Base-by-base conservation (phyloP, 1,140 invertebrate species). In the Cephus cinctus region DNA sequence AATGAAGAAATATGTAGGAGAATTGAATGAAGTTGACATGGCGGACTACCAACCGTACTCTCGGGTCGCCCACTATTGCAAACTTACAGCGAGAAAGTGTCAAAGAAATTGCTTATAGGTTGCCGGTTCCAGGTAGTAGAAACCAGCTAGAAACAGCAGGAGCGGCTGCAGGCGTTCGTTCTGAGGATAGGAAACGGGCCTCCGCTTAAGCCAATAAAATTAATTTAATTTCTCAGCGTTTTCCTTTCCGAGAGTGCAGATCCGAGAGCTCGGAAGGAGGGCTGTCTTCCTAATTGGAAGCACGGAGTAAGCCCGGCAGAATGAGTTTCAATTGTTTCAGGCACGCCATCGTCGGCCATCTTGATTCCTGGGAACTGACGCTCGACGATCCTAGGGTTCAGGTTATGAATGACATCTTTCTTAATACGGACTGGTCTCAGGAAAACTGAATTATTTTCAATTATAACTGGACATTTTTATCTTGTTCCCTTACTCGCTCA, bases 141-240 rank as follows among this genome's bases (percentile, higher is more conserved):
- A n/a, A n/a, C n/a, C n/a, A n/a, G n/a, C n/a, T n/a, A n/a, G n/a
- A n/a, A n/a, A n/a, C n/a, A n/a, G n/a, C n/a, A n/a, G n/a, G n/a
- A n/a, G n/a, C 25, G 25, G 25, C 6, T 6, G 6, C 6, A n/a
- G n/a, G n/a, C n/a, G n/a, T n/a, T n/a, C n/a, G n/a, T n/a, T 0
- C 2, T n/a, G 5, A 4, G 45, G 55, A 57, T 47, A 40, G 43
- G 45, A 43, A 32, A 49, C 20, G 31, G 30, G 42, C 16, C 47
- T 34, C 16, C 20, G 20, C 32, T 36, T 36, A 36, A 36, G 34
- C 34, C 34, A 36, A 36, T 36, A 36, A 36, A 36, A 36, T 36
- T 36, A 11, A 36, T 36, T 36, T 14, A 36, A 30, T 3, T 30
- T 30, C 14, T 30, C 9, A 49, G 19, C 14, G 23, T 42, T 43